Base-by-base conservation (phyloP, 2,888 invertebrate genomes). In the Abrostola tripartita region DNA sequence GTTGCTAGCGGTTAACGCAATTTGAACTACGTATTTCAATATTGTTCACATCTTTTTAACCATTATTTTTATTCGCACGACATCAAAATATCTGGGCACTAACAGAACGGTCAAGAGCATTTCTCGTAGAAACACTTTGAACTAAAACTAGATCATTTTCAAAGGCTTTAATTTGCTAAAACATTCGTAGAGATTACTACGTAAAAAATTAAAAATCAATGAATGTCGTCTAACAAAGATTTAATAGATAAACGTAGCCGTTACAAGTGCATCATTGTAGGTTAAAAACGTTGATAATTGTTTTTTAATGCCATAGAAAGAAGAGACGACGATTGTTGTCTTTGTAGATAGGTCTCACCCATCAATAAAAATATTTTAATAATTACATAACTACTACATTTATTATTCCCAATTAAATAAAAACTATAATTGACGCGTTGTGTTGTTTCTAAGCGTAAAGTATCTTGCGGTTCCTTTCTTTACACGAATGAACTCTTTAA, bases 61-160 rank as follows among this genome's bases (percentile, higher is more conserved):
- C 14, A 24, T 24, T 44, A 2, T 49, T 35, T 11, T 35, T 36
- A n/a, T 38, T 44, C 37, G 53, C 51, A 42, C 11, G 14, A 60
- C 52, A 54, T 59, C 65, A 56, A 74, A 60, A 49, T 72, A 72
- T 72, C 71, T 74, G 14, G 24, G 10, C 69, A 74, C 53, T 57
- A 56, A 56, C 51, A 47, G 47, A 52, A 63, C 41, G 66, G 62
- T 66, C 63, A 69, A 72, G 41, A 62, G 37, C 73, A 41, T 56
- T 72, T 57, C 67, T 55, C 59, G 60, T 74, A 53, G 57, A 44
- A 58, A 56, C 42, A 47, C 50, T 71, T 76, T 63, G 67, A 64
- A 67, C 74, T 63, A 47, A 75, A 76, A 58, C 64, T 52, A 51
- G 64, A 74, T 65, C 55, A 68, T 57, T 68, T 76, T 77, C 51